Conservation (phyloP, 2,888 invertebrate species). For the Apamea crenata region DNA sequence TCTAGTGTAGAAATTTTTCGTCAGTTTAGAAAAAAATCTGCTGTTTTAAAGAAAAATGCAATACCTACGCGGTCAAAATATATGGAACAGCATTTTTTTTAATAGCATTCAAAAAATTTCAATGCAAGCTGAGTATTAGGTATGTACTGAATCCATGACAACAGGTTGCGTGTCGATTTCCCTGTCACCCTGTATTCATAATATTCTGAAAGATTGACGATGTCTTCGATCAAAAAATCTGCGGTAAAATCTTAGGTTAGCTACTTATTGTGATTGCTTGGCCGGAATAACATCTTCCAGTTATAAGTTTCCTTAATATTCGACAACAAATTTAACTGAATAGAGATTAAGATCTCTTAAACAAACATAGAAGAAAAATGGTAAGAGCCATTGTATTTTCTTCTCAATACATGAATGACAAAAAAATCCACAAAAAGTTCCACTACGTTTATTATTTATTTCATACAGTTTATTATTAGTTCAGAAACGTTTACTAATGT, state of each 20-base stretch:
- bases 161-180: no score
- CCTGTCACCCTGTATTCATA: no score
- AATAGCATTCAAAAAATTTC: no score
- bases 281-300: neutral
- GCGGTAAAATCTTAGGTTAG: neutral
- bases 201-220: neutral
- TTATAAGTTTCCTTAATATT: neutral
- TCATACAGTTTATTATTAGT: slow-evolving; percentile 16
- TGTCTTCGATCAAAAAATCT: neutral
- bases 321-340: neutral
- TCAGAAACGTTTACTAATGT: slow-evolving; percentile 5
- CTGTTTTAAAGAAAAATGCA: no score
- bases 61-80: no score
- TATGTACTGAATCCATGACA: no score
- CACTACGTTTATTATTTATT: slow-evolving; percentile 17
- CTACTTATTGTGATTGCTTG: neutral
- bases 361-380: neutral
- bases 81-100: no score
- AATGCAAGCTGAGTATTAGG: no score
- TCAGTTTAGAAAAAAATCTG: no score
- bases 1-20: no score
- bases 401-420: neutral
- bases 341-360: neutral
- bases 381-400: neutral
- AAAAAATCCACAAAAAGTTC: neutral